phyloP scores from a whole-genome alignment of 1,140 invertebrate species.

The Calephelis virginiensis region DNA sequence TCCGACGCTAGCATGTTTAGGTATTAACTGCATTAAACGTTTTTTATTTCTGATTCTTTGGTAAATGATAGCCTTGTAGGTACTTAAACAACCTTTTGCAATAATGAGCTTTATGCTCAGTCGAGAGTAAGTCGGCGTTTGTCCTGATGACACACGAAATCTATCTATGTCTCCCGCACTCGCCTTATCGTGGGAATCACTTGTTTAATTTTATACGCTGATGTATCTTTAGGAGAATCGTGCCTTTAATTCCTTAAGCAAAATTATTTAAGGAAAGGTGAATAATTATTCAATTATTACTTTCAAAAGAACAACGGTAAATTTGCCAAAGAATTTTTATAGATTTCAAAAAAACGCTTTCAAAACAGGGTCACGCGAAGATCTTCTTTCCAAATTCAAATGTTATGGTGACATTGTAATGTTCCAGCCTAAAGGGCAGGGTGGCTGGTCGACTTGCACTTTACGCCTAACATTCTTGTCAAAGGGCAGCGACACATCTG shows the following conservation, averaged over 20 bases:
- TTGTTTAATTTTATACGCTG: constrained; percentile 17
- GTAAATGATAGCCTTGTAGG: constrained; percentile 66
- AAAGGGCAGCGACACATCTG: too few species aligned
- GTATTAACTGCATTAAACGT: constrained; percentile 22
- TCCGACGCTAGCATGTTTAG: constrained; percentile 22
- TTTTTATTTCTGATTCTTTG: constrained; percentile 70
- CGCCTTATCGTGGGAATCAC: constrained; percentile 60
- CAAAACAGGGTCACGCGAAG: too few species aligned
- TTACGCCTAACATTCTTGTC: too few species aligned
- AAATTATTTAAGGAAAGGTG: not conserved
- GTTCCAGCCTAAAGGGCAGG: too few species aligned
- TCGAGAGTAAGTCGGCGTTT: constrained; percentile 52
- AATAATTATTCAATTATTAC: not conserved
- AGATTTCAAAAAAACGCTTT: too few species aligned
- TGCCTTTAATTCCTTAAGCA: not conserved
- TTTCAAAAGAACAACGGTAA: too few species aligned
- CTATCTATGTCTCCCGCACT: constrained; percentile 50
- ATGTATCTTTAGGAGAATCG: constrained; percentile 8
- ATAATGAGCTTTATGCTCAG: constrained; percentile 42
- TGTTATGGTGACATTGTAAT: too few species aligned
- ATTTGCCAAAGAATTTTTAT: too few species aligned
- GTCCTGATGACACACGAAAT: constrained; percentile 65
- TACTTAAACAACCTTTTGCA: constrained; percentile 57
- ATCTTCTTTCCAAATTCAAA: too few species aligned
- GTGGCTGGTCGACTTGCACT: too few species aligned